Percentiles rank a stretch among this genome's conserved stretches.
Evolutionary conservation across 2,888 invertebrate species (phyloP).

Genomic region (Cistogaster globosa): DNA sequence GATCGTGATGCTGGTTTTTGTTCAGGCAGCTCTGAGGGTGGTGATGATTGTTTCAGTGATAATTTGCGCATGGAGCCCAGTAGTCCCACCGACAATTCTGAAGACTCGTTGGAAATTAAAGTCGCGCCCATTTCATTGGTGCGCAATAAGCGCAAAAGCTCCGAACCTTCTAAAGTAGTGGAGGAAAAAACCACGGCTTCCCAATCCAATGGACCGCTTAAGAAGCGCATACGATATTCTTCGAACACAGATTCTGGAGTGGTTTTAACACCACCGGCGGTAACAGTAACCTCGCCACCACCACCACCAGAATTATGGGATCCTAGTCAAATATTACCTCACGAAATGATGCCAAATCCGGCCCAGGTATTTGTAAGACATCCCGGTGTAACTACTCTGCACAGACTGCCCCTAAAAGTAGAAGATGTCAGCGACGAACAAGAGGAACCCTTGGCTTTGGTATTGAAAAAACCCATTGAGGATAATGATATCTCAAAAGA

Average conservation of each 20-base stretch:
- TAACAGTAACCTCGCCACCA: constrained; percentile 83
- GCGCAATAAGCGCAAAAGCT: constrained; percentile 87
- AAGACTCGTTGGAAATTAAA: constrained; percentile 87
- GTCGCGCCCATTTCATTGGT: constrained; percentile 84
- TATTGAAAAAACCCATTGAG: constrained; percentile 83
- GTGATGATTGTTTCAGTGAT: constrained; percentile 87
- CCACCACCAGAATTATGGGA: constrained; percentile 86
- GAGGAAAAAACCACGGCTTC: constrained; percentile 78
- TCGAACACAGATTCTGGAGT: constrained; percentile 78
- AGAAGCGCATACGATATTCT: constrained; percentile 88
- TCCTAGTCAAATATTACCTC: constrained; percentile 80
- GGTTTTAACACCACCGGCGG: constrained; percentile 76
- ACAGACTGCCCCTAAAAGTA: constrained; percentile 75
- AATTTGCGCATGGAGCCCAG: constrained; percentile 83
- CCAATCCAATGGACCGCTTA: constrained; percentile 85
- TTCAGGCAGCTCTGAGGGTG: constrained; percentile 85
- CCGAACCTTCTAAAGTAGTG: constrained; percentile 87
- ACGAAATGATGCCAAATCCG: constrained; percentile 83
- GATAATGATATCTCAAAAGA: constrained; percentile 37
- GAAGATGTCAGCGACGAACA: constrained; percentile 80
- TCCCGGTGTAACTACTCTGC: constrained; percentile 83
- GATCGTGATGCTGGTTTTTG: constrained; percentile 88
- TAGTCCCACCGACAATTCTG: constrained; percentile 87
- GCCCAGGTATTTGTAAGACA: constrained; percentile 82
- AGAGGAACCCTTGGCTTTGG: constrained; percentile 87